A percentile compares a stretch with the other conserved stretches of the same genome.
phyloP scores from a whole-genome alignment of 1,140 invertebrate genomes.

The Trachymyrmex septentrionalis region DNA sequence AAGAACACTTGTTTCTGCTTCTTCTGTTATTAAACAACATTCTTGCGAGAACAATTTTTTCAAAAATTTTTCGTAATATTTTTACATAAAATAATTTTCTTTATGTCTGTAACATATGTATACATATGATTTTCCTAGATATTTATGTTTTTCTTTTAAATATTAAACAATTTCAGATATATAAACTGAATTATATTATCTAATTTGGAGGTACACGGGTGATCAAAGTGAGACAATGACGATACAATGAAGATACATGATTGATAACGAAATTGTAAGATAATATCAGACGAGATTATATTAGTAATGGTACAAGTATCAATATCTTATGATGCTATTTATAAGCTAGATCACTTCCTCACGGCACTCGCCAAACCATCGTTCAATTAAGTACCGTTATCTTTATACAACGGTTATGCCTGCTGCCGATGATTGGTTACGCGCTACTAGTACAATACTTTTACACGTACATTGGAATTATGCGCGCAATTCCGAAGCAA shows the following conservation, averaged over 20 bases:
- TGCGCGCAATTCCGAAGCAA: not conserved
- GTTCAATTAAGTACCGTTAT: slow-evolving; percentile 52
- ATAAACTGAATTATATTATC: not conserved
- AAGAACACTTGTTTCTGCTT: not conserved
- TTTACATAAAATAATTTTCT: not conserved
- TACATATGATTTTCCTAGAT: not conserved
- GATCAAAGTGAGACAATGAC: not conserved
- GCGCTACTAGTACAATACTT: not conserved
- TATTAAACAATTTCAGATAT: not conserved
- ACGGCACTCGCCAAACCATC: slow-evolving; percentile 11
- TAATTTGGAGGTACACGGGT: not conserved
- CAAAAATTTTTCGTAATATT: not conserved
- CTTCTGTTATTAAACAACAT: not conserved
- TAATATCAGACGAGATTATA: not conserved
- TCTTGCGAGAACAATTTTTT: not conserved
- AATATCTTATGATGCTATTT: slow-evolving; percentile 29
- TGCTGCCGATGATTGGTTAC: not conserved
- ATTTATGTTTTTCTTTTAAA: not conserved
- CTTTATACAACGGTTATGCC: not conserved
- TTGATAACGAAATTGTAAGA: not conserved
- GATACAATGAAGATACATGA: too few species aligned
- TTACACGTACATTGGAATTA: not conserved
- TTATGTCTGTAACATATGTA: too few species aligned
- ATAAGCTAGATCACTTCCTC: slow-evolving; percentile 37
- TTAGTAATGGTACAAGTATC: not conserved